Evolutionary conservation across 2,888 invertebrate species (phyloP).

Genomic region (Periphyllus acericola): DNA sequence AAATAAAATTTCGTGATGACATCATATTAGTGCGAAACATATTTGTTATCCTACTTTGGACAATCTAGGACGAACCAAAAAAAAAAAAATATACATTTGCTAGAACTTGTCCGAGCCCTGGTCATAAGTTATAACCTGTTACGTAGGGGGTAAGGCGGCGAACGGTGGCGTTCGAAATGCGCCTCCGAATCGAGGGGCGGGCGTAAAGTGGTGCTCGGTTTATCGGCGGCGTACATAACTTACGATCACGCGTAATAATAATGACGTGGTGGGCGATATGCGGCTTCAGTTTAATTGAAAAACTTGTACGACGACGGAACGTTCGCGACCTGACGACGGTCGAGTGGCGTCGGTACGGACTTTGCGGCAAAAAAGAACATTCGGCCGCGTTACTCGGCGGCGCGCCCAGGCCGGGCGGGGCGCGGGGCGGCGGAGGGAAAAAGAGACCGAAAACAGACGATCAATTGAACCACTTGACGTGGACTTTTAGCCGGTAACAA

Average conservation of each 20-base stretch:
- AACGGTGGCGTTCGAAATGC: not conserved
- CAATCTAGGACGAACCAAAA: no score
- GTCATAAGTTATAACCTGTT: no score
- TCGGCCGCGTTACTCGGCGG: not conserved
- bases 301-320: no score
- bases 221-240: not conserved
- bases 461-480: constrained; percentile 42
- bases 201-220: not conserved
- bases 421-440: no score
- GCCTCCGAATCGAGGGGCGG: not conserved
- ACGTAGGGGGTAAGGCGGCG: no score
- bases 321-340: not conserved
- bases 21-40: no score
- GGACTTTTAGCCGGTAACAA: constrained; percentile 20
- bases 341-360: not conserved
- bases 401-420: not conserved
- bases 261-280: not conserved
- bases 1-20: no score
- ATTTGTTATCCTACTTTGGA: no score
- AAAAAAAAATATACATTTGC: no score
- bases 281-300: not conserved
- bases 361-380: not conserved
- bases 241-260: not conserved
- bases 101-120: no score
- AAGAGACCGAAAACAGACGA: not conserved